A percentile compares a stretch with the other conserved stretches of the same genome.
Conservation (phyloP, 2,797 vertebrate species). For the Bradypodion ventrale region DNA sequence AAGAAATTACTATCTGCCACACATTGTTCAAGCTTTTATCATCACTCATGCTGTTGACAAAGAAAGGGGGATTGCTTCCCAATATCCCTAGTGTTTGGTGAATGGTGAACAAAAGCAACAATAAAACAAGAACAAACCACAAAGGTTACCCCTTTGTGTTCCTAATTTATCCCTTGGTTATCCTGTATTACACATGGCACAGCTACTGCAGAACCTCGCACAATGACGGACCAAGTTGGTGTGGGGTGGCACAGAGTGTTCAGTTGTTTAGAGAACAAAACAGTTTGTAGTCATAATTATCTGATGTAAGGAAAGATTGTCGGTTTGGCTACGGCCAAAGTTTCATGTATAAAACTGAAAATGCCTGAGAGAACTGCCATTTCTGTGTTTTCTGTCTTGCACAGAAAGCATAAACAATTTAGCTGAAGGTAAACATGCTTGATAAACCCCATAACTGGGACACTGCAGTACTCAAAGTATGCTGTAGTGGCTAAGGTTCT, state of each 20-base stretch:
- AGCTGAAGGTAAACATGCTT: background rate
- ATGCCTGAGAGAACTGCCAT: background rate
- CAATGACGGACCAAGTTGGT: background rate
- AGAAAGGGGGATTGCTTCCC: background rate
- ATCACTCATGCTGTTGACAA: background rate
- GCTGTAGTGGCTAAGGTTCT: background rate
- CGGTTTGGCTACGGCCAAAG: background rate
- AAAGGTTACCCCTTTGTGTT: background rate
- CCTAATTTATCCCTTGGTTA: background rate
- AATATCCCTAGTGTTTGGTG: background rate
- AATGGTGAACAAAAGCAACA: background rate
- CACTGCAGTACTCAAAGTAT: background rate
- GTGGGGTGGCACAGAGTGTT: background rate
- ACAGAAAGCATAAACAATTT: background rate
- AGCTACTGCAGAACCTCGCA: background rate
- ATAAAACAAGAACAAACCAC: no score
- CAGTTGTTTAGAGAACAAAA: background rate
- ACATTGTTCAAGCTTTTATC: background rate
- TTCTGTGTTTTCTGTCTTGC: background rate
- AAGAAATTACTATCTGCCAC: background rate
- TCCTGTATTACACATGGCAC: background rate
- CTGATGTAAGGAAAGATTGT: no score
- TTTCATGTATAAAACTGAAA: background rate
- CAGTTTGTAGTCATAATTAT: background rate
- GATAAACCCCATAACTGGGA: background rate